Evolutionary conservation across 2,113 vertebrate species (phyloP).

Genomic region (Barbus barbus): DNA sequence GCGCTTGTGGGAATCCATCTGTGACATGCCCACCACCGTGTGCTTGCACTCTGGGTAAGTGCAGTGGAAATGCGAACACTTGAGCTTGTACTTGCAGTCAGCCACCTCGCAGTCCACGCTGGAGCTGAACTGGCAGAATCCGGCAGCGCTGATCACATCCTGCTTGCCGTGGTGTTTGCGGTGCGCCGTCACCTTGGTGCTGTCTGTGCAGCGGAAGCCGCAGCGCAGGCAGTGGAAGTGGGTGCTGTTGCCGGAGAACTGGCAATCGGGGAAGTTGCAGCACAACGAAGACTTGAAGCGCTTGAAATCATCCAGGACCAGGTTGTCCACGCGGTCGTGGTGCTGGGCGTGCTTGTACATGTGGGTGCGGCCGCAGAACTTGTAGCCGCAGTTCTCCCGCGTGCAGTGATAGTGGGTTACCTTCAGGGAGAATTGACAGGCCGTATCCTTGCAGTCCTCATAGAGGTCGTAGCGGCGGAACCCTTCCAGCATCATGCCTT

Average conservation of each 20-base stretch:
- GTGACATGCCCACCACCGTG: conserved; percentile 98
- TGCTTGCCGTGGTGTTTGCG: conserved; percentile 99
- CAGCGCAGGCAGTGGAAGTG: conserved; percentile 99
- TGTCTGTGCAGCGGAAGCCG: conserved; percentile 99
- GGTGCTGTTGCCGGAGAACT: conserved; percentile 97
- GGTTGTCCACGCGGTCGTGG: conserved; percentile 98
- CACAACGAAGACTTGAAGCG: conserved; percentile 97
- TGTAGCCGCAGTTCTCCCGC: conserved; percentile 97
- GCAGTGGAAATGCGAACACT: conserved; percentile 99
- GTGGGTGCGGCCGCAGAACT: conserved; percentile 98
- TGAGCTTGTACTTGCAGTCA: conserved; percentile 99
- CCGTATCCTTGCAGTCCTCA: conserved; percentile 94
- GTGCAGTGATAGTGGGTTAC: conserved; percentile 99
- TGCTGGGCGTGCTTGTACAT: conserved; percentile 99
- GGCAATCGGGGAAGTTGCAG: conserved; percentile 96
- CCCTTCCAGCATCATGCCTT: conserved; percentile 99
- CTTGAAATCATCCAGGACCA: conserved; percentile 98
- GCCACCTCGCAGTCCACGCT: conserved; percentile 91
- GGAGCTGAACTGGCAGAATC: conserved; percentile 99
- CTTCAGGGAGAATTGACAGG: conserved; percentile 97
- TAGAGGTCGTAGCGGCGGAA: conserved; percentile 97
- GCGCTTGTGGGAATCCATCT: conserved; percentile 99
- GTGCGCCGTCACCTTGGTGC: conserved; percentile 98
- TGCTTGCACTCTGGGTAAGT: conserved; percentile 97
- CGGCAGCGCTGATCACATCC: conserved; percentile 96